These are phyloP conservation scores for Cyphomyrus plagiostoma DNA, from an alignment of 2,113 vertebrate genomes.

Conservation along the genomic window DNA sequence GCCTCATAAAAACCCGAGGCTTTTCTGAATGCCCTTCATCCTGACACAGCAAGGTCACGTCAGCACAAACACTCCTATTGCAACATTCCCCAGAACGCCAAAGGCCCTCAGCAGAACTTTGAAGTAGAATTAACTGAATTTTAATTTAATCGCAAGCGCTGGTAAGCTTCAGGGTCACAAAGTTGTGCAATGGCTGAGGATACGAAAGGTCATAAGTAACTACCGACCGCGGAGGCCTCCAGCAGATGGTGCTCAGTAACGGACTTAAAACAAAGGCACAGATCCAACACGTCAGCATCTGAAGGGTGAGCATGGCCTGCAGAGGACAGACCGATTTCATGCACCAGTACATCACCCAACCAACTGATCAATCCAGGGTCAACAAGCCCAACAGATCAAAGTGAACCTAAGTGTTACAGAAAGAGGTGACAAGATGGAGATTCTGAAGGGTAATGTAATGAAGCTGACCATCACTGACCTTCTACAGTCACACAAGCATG, in stretches of 20 bases:
- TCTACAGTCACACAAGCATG: not conserved
- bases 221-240: not conserved
- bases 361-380: not conserved
- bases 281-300: not conserved
- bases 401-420: not conserved
- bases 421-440: not conserved
- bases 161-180: not conserved
- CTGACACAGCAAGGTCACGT: not conserved
- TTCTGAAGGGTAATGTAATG: not conserved
- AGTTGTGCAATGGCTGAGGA: not conserved
- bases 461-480: not conserved
- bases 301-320: not conserved
- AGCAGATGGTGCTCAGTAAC: not conserved
- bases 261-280: not conserved
- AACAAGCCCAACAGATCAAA: not conserved
- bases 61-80: not conserved
- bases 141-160: not conserved
- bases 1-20: not conserved
- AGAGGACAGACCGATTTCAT: not conserved
- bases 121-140: conserved; percentile 6
- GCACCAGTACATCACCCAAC: not conserved
- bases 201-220: not conserved
- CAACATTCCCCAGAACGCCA: not conserved
- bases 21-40: not conserved
- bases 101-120: not conserved